Percentiles rank a stretch among this genome's conserved stretches.
These are phyloP conservation scores for Phymatocera aterrima DNA, from an alignment of 2,888 invertebrate species.

Conservation along the genomic window DNA sequence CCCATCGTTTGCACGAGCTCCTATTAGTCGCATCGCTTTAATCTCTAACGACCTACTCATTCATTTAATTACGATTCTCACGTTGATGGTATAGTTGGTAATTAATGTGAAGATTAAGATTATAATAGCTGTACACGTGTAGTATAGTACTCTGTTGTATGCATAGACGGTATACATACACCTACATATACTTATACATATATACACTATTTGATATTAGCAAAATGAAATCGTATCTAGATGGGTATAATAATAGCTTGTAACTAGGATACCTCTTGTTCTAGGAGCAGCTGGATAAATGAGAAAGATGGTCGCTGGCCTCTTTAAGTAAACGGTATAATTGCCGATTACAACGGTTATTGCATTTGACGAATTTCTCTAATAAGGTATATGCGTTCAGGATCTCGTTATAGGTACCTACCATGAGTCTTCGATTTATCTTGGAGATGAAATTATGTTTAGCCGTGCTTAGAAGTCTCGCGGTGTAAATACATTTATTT, in stretches of 20 bases:
- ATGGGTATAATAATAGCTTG: not conserved
- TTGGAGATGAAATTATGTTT: not conserved
- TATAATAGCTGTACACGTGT: not conserved
- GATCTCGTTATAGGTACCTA: not conserved
- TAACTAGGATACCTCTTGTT: not conserved
- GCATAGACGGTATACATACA: too few species aligned
- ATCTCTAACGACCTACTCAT: conserved; percentile 19
- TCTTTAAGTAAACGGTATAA: not conserved
- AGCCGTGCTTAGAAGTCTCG: not conserved
- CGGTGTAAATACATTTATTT: not conserved
- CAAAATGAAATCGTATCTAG: too few species aligned
- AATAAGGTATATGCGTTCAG: not conserved
- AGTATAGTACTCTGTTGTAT: not conserved
- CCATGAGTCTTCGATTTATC: not conserved
- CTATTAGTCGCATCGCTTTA: conserved; percentile 18
- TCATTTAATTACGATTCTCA: conserved; percentile 20
- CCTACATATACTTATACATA: too few species aligned
- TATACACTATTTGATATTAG: too few species aligned
- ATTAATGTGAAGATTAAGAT: conserved; percentile 20
- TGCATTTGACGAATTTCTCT: not conserved
- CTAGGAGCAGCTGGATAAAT: not conserved
- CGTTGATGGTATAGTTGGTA: conserved; percentile 8
- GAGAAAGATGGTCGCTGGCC: not conserved
- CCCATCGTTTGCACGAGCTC: conserved; percentile 5
- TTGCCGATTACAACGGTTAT: not conserved